A percentile compares a stretch with the other conserved stretches of the same genome.
phyloP scores from a whole-genome alignment of 2,113 vertebrate species.

The Fregata magnificens region DNA sequence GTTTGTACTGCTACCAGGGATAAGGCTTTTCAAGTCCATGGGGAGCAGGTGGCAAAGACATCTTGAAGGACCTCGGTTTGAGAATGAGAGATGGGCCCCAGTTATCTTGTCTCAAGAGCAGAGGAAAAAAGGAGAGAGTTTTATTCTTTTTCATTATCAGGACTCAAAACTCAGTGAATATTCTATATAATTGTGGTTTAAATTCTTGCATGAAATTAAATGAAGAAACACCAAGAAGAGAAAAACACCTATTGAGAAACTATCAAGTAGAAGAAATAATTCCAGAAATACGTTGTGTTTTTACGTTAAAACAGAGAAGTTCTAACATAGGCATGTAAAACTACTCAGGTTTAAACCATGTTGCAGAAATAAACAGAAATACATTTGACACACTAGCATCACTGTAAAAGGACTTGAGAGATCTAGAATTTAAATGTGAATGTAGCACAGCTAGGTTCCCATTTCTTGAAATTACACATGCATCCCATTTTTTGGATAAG shows the following conservation, averaged over 20 bases:
- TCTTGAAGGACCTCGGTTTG: not conserved
- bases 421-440: not conserved
- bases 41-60: not conserved
- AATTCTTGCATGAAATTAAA: not conserved
- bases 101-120: not conserved
- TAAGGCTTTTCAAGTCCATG: not conserved
- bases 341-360: not conserved
- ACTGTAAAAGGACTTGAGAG: not conserved
- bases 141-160: not conserved
- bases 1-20: not conserved
- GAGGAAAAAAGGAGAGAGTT: not conserved
- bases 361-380: not conserved
- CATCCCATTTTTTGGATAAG: not conserved
- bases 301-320: not conserved
- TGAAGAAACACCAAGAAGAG: not conserved
- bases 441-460: not conserved
- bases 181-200: not conserved
- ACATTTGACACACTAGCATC: fast-evolving
- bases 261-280: not conserved
- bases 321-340: not conserved
- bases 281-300: not conserved
- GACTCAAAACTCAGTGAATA: not conserved
- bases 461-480: not conserved
- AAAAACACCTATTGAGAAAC: not conserved
- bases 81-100: not conserved